Base-by-base conservation (phyloP, 2,888 invertebrate genomes). In the Eristalinus aeneus region DNA sequence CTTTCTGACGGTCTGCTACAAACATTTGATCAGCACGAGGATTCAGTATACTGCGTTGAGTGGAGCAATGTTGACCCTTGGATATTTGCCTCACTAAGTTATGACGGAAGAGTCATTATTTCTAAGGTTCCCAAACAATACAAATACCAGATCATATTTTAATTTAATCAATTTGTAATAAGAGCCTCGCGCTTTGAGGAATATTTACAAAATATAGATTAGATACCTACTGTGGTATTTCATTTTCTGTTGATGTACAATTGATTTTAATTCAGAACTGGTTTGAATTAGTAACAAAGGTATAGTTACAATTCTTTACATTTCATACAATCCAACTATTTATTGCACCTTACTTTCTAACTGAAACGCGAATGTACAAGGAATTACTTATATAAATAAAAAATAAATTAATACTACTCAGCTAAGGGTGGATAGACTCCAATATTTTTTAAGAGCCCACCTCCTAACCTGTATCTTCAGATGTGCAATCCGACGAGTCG, bases 21-120 rank as follows among this genome's bases (percentile, higher is more conserved):
- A 72, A 97, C 96, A 80, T 98, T 98, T 91, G 98, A 99, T 91
- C 98, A 98, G 89, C 99, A 99, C 91, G 99, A 99, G 92, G 99
- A 99, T 92, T 98, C 98, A 6, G 99, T 99, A 16, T 99, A 99
- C 93, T 97, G 97, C 90, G 97, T 97, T 0, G 98, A 98, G 92
- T 99, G 99, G 99, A 98, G 98, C 85, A 95, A 97, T 23, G 97
- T 97, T 27, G 99, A 99, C 93, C 98, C 99, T 12, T 99, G 99
- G 99, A 96, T 98, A 78, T 99, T 99, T 94, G 99, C 99, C n/a
- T 99, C 99, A 0, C 88, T 92, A 1, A 98, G 98, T 91, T 99
- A 98, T 92, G 99, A 99, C 93, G 99, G 99, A 0, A 93, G 99
- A 65, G 94, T 99, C 20, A 96, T 99, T 64, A 95, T 99, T 46